Base-by-base conservation (phyloP, 2,888 invertebrate genomes). In the Lasius fuliginosus region DNA sequence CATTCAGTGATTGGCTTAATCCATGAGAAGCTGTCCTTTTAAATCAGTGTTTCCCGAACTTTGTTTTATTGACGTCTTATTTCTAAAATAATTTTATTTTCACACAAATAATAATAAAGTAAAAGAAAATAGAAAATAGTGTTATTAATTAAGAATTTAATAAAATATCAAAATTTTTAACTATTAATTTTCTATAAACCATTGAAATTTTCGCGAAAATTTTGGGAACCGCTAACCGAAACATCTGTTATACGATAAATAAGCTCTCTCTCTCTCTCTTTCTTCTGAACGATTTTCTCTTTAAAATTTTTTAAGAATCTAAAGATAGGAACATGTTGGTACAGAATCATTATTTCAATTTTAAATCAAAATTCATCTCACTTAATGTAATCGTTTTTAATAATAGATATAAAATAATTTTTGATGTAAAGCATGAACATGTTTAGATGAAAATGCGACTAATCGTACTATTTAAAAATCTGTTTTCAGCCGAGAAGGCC, bases 401-500 rank as follows among this genome's bases (percentile, higher is more conserved):
- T 30, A 62, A 30, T 49, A 53, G 6, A n/a, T 64, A 18, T 40
- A 40, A 56, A 40, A 1, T 1, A n/a, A 42, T 42, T 46, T 74
- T n/a, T 62, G n/a, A 27, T 2, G 11, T 33, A 1, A 64, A 75
- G 2, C 33, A 42, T 15, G 3, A 58, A 15, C 30, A 30, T 36
- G 15, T 15, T 5, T 11, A 15, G 12, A 6, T 18, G 1, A 30
- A 73, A 62, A 33, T 18, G 71, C 71, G 84, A 85, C 62, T 88
- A 86, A 88, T 76, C 36, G 36, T 71, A 69, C 76, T 71, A 60
- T 82, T 76, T 3, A 65, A 85, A 81, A 71, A 75, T 89, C 85
- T 88, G 83, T 46, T 94, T 93, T 83, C 91, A 94, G 94, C 90
- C 89, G 83, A 92, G 86, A 94, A 94, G 88, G 90, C 88, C 84